phyloP scores from a whole-genome alignment of 2,888 invertebrate species.

The Amphimallon solstitiale region DNA sequence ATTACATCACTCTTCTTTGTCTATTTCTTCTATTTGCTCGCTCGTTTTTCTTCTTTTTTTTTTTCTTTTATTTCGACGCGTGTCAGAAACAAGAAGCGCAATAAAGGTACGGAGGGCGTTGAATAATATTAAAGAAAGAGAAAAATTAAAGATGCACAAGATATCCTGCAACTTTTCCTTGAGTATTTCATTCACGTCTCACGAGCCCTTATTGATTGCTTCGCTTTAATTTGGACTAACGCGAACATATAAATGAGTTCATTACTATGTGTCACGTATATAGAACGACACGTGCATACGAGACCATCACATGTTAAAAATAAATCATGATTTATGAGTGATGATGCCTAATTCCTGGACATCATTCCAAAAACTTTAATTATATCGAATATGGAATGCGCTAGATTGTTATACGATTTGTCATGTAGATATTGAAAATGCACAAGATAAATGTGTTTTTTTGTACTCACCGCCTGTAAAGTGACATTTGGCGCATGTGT shows the following conservation, averaged over 20 bases:
- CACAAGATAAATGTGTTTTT: constrained; percentile 12
- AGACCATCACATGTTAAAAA: constrained; percentile 21
- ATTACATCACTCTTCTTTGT: constrained; percentile 20
- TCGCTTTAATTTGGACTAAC: constrained; percentile 41
- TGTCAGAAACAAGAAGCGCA: not conserved
- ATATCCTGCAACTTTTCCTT: not conserved
- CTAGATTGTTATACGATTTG: constrained; percentile 22
- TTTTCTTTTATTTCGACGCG: constrained; percentile 1
- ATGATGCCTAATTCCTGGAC: constrained; percentile 23
- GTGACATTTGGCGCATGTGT: no score
- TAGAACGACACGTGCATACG: constrained; percentile 27
- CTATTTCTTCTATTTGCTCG: constrained; percentile 16
- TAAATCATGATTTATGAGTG: constrained; percentile 28
- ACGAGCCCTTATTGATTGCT: constrained; percentile 27
- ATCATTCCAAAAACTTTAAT: constrained; percentile 23
- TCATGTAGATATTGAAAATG: not conserved
- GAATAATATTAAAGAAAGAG: not conserved
- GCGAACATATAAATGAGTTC: constrained; percentile 47
- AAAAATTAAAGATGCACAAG: not conserved
- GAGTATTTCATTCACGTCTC: constrained; percentile 30
- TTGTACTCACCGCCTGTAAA: no score
- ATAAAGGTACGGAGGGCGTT: not conserved
- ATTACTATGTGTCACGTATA: constrained; percentile 44
- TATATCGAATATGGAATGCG: not conserved
- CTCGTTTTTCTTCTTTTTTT: no score